phyloP scores from a whole-genome alignment of 2,888 invertebrate genomes.

The Ophion costatus region DNA sequence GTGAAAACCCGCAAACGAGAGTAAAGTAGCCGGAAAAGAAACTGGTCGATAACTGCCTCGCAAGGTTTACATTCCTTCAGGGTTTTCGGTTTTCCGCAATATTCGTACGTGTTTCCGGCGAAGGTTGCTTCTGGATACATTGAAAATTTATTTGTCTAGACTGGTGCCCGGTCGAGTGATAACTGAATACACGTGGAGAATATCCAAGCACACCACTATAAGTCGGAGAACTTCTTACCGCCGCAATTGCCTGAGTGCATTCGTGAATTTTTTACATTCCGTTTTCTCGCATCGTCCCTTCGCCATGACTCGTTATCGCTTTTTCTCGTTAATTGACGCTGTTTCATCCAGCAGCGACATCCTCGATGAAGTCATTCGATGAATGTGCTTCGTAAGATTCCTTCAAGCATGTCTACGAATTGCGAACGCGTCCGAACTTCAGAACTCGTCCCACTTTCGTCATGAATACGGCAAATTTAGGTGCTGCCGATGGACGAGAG shows the following conservation, averaged over 20 bases:
- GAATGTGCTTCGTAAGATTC: too few relatives aligned
- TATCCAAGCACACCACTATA: conserved; percentile 42
- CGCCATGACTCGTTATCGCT: conserved; percentile 29
- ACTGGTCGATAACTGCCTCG: conserved; percentile 62
- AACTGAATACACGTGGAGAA: conserved; percentile 50
- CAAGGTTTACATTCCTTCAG: conserved; percentile 57
- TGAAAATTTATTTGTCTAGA: conserved; percentile 67
- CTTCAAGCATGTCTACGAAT: too few relatives aligned
- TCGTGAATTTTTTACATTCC: conserved; percentile 38
- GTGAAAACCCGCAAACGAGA: conserved; percentile 38
- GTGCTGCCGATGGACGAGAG: not conserved
- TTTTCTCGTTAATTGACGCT: conserved; percentile 7
- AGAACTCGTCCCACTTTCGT: not conserved
- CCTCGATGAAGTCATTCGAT: too few relatives aligned
- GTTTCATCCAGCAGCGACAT: not conserved
- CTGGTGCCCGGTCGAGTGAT: conserved; percentile 45
- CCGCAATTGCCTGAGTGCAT: conserved; percentile 36
- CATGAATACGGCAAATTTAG: not conserved
- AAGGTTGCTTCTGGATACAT: conserved; percentile 46
- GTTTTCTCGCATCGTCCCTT: not conserved
- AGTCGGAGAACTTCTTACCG: not conserved
- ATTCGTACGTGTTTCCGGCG: conserved; percentile 8
- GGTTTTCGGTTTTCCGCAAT: conserved; percentile 52
- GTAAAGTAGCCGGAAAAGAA: conserved; percentile 42
- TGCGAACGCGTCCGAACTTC: not conserved